These are phyloP conservation scores for Melinaea menophilus DNA, from an alignment of 2,888 invertebrate genomes.

Conservation along the genomic window DNA sequence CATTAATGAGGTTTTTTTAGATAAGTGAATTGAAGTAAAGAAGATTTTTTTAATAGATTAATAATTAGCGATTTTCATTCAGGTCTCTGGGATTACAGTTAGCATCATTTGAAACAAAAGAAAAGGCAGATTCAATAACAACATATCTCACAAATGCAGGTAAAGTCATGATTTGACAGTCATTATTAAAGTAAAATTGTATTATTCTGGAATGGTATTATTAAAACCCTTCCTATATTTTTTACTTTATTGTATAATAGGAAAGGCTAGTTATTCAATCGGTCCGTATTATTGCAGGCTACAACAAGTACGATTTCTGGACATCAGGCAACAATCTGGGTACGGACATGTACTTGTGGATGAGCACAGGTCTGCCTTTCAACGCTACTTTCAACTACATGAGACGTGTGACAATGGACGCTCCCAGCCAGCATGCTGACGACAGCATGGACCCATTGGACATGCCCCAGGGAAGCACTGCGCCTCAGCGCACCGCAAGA, in stretches of 20 bases:
- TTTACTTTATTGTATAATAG: not conserved
- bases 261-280: not conserved
- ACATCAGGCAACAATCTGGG: constrained; percentile 92
- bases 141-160: constrained; percentile 90
- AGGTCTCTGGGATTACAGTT: constrained; percentile 89
- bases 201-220: too few relatives aligned
- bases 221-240: too few relatives aligned
- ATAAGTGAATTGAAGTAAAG: too few relatives aligned
- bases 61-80: constrained; percentile 39
- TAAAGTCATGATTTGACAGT: constrained; percentile 34
- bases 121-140: constrained; percentile 91
- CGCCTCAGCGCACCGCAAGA: constrained; percentile 86
- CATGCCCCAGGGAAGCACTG: constrained; percentile 84
- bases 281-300: constrained; percentile 63
- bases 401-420: constrained; percentile 74
- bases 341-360: constrained; percentile 92
- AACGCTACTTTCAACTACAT: constrained; percentile 93
- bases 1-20: too few relatives aligned
- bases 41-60: not conserved
- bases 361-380: constrained; percentile 92
- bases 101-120: constrained; percentile 90
- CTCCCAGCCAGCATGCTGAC: constrained; percentile 74
- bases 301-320: constrained; percentile 91
- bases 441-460: constrained; percentile 80
- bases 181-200: too few relatives aligned